Conservation (phyloP, 2,113 vertebrate genomes). For the Phyllostomus hastatus region DNA sequence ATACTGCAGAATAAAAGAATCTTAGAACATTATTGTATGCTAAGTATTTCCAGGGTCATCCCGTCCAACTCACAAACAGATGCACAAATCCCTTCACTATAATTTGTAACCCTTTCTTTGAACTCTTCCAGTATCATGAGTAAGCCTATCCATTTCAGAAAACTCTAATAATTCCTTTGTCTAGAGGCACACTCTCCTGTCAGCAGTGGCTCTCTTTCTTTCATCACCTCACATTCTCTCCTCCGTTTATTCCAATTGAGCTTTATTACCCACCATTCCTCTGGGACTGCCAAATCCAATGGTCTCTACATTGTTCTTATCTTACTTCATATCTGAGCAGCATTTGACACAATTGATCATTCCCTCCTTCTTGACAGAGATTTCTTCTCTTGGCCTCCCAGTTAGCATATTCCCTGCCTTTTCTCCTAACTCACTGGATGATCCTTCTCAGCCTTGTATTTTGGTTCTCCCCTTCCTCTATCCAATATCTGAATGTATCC, state of each 20-base stretch:
- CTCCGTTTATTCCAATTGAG: not conserved
- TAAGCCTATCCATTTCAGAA: not conserved
- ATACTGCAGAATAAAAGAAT: not conserved
- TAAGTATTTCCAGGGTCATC: slow-evolving; percentile 14
- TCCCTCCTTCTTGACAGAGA: not conserved
- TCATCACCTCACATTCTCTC: not conserved
- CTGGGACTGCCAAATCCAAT: not conserved
- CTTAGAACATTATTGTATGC: not conserved
- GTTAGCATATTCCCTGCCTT: not conserved
- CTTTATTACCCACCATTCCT: not conserved
- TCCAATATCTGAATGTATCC: not conserved
- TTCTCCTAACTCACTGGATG: not conserved
- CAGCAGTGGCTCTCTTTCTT: not conserved
- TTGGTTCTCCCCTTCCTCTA: not conserved
- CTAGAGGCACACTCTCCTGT: not conserved
- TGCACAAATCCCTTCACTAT: not conserved
- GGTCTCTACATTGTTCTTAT: not conserved
- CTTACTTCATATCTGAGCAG: not conserved
- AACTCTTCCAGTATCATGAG: not conserved
- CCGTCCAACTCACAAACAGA: not conserved
- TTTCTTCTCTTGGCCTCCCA: not conserved
- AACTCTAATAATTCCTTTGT: not conserved
- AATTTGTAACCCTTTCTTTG: not conserved
- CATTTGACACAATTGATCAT: not conserved
- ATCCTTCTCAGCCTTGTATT: not conserved